These are phyloP conservation scores for Passer domesticus DNA, from an alignment of 2,113 vertebrate species.

Conservation along the genomic window DNA sequence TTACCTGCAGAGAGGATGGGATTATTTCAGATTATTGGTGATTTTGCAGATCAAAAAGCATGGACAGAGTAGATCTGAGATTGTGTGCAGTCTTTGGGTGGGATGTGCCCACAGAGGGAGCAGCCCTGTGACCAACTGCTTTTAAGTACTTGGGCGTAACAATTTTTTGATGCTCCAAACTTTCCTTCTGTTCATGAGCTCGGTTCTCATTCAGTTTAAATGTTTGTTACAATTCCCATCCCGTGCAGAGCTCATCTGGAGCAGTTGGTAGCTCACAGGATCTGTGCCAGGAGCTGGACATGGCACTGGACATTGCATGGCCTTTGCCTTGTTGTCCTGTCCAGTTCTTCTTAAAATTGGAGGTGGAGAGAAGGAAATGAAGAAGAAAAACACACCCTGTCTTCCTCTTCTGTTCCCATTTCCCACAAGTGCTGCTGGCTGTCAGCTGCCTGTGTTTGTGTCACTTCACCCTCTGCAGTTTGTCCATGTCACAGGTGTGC, in stretches of 20 bases:
- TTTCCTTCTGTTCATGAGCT: neutral
- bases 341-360: neutral
- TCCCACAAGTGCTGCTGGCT: neutral
- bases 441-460: neutral
- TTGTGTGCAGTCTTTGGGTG: neutral
- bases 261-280: neutral
- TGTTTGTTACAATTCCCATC: neutral
- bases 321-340: neutral
- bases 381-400: neutral
- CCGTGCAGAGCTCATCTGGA: neutral
- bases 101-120: neutral
- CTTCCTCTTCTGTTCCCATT: neutral
- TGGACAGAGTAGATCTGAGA: neutral
- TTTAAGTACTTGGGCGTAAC: neutral
- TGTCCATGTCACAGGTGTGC: accelerated
- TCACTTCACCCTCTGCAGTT: neutral
- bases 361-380: neutral
- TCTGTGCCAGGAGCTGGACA: neutral
- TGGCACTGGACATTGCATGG: neutral
- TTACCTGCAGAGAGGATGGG: neutral
- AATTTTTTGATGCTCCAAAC: neutral
- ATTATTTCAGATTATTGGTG: neutral
- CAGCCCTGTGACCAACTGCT: neutral
- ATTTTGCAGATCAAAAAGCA: neutral
- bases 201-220: neutral